Base-by-base conservation (phyloP, 2,113 vertebrate genomes). In the Erythrocebus patas region DNA sequence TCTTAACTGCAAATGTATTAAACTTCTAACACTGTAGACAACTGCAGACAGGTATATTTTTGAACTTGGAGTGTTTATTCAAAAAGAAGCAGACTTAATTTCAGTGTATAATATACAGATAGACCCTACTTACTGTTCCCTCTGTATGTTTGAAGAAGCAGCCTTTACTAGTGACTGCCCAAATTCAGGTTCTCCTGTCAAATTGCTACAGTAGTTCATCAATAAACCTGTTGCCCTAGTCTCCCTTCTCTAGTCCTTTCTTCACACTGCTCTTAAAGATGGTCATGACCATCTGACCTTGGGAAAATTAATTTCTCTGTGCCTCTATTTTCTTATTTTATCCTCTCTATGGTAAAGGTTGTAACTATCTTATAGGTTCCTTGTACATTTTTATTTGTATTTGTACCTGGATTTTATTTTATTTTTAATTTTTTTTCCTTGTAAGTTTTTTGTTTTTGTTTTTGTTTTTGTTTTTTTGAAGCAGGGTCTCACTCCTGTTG, bases 11-110 rank as follows among this genome's bases (percentile, higher is more conserved):
- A 92, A 87, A 89, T 70, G 87, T 85, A 14, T 83, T 95, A 92
- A 79, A 96, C 35, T 57, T 96, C 45, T 84, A 81, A 57, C 82
- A 40, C 23, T 57, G 6, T 38, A 45, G 72, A 93, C 45, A 90
- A 61, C 43, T 95, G 50, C 8, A 96, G 27, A 66, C 57, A 93
- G 70, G n/a, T 68, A 20, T 80, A 32, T 93, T 96, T 97, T 93
- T 27, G 2, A 27, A 79, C 45, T 81, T 87, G 55, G 13, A 35
- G 16, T 89, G 45, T 94, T 82, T 85, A 84, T 93, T 93, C 66
- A 50, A 20, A 92, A 95, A 96, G 16, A 78, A 95, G 57, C 3
- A 79, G 55, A 95, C 78, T 98, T 95, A 88, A 92, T 93, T 85
- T 93, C 13, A 66, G 84, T 95, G n/a, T 90, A 6, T 86, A 83